Base-by-base conservation (phyloP, 2,888 invertebrate genomes). In the Heliconius aoede region DNA sequence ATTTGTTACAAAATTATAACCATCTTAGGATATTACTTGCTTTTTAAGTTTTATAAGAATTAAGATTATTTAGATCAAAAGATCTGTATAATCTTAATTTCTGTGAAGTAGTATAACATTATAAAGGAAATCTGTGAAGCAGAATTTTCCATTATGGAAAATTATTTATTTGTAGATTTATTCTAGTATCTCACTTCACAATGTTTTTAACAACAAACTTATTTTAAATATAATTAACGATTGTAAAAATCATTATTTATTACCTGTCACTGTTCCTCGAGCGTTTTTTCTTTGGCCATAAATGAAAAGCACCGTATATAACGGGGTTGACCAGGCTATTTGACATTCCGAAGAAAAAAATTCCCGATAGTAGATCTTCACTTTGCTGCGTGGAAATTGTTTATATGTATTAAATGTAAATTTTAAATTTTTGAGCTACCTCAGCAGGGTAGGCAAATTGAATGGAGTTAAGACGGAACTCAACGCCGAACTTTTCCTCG, bases 241-340 rank as follows among this genome's bases (percentile, higher is more conserved):
- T 1, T 4, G 40, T 40, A 15, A 46, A 15, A 46, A 46, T 46
- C 18, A 18, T 5, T 46, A 4, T 46, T 46, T 36, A n/a, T 64
- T 69, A 95, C 94, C 93, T 94, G 86, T 93, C 92, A 78, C 93
- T 93, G 61, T 90, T 87, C 15, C 89, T 84, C 28, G 88, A 86
- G 62, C 88, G 86, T 82, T 92, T 93, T 82, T 94, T 95, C 83
- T 95, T 95, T 5, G 96, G 96, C 95, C 97, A 97, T 80, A 97
- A 94, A 89, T 98, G 97, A 90, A 98, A 98, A n/a, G 97, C 97
- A 51, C 98, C 98, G 84, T 98, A 98, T 83, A 98, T 98, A 72
- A 98, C 94, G 0, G 98, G 98, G 89, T 98, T 98, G 82, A 98
- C 96, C 85, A 97, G 95, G 88, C 97, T 97, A 91, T 97, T 98